Evolutionary conservation across 1,140 invertebrate genomes (phyloP).

Genomic region (Vanessa atalanta): DNA sequence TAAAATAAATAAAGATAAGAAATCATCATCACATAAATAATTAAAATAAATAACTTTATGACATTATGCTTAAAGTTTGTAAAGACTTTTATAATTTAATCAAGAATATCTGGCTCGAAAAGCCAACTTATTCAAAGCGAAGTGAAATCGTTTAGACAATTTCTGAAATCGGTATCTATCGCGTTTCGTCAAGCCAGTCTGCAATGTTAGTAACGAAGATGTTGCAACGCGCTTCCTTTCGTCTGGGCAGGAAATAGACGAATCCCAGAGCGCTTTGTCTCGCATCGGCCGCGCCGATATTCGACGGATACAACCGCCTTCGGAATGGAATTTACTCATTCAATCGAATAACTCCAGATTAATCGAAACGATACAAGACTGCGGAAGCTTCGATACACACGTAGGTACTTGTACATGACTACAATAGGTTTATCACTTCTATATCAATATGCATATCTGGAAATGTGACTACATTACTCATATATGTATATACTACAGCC

Average conservation of each 20-base stretch:
- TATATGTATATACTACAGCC: too few relatives aligned
- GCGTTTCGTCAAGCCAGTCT: slow-evolving; percentile 18
- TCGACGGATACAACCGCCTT: slow-evolving; percentile 33
- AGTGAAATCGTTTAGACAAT: slow-evolving; percentile 9
- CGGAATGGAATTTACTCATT: neutral
- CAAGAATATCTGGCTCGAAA: neutral
- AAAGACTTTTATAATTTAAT: too few relatives aligned
- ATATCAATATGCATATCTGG: too few relatives aligned
- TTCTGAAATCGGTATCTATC: neutral
- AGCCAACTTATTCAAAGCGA: slow-evolving; percentile 7
- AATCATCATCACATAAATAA: neutral
- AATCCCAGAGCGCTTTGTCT: slow-evolving; percentile 66
- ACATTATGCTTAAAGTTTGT: too few relatives aligned
- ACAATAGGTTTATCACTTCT: too few relatives aligned
- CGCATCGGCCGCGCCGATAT: slow-evolving; percentile 48
- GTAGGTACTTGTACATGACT: too few relatives aligned
- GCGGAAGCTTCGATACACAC: too few relatives aligned
- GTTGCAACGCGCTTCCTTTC: slow-evolving; percentile 53
- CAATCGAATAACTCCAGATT: slow-evolving; percentile 3
- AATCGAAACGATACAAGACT: neutral
- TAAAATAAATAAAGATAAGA: neutral
- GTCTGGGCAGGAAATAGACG: slow-evolving; percentile 73
- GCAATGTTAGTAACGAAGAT: slow-evolving; percentile 47
- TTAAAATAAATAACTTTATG: neutral
- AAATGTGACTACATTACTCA: too few relatives aligned